Percentiles rank a stretch among this genome's conserved stretches.
Evolutionary conservation across 2,888 invertebrate genomes (phyloP).

Genomic region (Leptinotarsa juncta): DNA sequence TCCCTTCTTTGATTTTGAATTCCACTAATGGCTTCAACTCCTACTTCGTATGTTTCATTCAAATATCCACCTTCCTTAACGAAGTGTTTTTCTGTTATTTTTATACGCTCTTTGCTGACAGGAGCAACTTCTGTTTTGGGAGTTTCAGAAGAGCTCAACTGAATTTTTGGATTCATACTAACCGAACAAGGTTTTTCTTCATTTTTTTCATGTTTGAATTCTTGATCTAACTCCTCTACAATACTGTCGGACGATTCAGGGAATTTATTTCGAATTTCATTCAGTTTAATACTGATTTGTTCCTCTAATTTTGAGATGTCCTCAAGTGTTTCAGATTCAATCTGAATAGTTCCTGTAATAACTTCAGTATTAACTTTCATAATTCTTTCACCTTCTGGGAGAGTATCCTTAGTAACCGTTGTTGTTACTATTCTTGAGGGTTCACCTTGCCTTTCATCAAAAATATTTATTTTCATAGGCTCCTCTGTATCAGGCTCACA

Average conservation of each 20-base stretch:
- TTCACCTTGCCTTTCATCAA: conserved; percentile 30
- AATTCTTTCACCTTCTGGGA: conserved; percentile 44
- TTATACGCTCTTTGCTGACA: conserved; percentile 26
- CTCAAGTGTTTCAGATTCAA: conserved; percentile 34
- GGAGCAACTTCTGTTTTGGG: conserved; percentile 11
- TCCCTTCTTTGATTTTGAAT: neutral
- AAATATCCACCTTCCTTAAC: conserved; percentile 39
- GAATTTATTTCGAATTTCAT: conserved; percentile 33
- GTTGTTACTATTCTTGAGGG: conserved; percentile 38
- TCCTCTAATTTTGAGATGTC: conserved; percentile 43
- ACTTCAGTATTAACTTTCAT: conserved; percentile 47
- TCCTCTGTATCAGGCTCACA: conserved; percentile 9
- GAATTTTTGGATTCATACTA: conserved; percentile 12
- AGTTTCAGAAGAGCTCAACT: conserved; percentile 27
- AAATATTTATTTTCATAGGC: neutral
- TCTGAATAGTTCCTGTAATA: conserved; percentile 37
- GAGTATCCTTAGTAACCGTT: conserved; percentile 43
- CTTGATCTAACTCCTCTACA: neutral
- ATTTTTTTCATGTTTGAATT: neutral
- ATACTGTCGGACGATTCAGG: neutral
- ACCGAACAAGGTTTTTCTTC: neutral
- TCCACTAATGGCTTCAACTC: conserved; percentile 16
- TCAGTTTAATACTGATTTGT: conserved; percentile 39
- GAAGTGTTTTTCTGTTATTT: conserved; percentile 41
- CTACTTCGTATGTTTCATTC: conserved; percentile 32